Percentiles rank a stretch among this genome's conserved stretches.
Conservation (phyloP, 2,113 vertebrate genomes). For the Istiophorus platypterus region DNA sequence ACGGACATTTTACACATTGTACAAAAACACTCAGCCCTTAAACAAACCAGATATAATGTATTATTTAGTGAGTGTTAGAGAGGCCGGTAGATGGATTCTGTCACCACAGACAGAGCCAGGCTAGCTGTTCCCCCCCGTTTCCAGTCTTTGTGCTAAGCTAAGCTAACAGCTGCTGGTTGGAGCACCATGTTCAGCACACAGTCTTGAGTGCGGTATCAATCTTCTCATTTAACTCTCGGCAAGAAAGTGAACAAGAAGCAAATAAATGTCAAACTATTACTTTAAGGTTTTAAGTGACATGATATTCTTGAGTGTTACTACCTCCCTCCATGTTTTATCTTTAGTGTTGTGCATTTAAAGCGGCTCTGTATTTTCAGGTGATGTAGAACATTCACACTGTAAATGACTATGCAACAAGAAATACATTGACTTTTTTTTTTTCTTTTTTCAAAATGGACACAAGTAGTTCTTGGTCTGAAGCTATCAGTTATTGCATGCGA, state of each 20-base stretch:
- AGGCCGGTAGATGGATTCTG: neutral
- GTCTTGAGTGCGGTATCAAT: neutral
- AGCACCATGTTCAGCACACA: neutral
- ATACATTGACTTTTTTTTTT: conserved; percentile 37
- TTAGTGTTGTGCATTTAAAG: conserved; percentile 38
- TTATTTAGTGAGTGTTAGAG: too few relatives aligned
- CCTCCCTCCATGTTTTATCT: conserved; percentile 18
- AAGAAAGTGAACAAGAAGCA: neutral
- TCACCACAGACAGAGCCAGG: neutral
- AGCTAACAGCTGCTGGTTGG: neutral
- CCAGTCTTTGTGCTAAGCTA: conserved; percentile 23
- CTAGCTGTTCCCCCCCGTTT: neutral
- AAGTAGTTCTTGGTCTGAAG: conserved; percentile 74
- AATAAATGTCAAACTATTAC: conserved; percentile 32
- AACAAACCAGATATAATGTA: too few relatives aligned
- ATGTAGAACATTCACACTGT: conserved; percentile 45
- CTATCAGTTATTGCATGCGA: conserved; percentile 79
- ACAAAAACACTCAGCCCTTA: too few relatives aligned
- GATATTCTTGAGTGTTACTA: conserved; percentile 4
- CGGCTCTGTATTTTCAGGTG: conserved; percentile 33
- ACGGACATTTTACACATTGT: too few relatives aligned
- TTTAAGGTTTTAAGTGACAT: conserved; percentile 9
- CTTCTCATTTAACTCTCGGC: neutral
- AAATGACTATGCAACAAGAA: conserved; percentile 50
- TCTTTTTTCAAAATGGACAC: conserved; percentile 60